Evolutionary conservation across 2,888 invertebrate species (phyloP).

Genomic region (Disparrhopalites patrizii): DNA sequence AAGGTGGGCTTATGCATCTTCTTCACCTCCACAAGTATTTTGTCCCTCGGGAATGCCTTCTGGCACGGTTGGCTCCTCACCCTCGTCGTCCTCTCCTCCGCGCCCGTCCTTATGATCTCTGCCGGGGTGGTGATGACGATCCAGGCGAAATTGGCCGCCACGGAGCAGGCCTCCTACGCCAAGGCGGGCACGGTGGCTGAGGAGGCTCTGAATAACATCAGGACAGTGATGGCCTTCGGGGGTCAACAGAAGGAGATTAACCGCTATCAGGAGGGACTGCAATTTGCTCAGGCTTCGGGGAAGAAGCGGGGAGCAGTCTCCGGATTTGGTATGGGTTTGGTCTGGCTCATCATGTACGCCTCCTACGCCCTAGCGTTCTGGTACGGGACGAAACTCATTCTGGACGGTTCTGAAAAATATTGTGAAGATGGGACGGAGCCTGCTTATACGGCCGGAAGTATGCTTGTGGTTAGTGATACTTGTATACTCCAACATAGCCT

Average conservation of each 20-base stretch:
- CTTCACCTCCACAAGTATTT: constrained; percentile 65
- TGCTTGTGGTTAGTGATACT: background rate
- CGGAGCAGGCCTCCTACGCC: constrained; percentile 59
- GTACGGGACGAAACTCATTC: constrained; percentile 69
- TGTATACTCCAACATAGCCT: no score
- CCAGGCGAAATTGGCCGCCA: constrained; percentile 49
- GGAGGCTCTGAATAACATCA: constrained; percentile 67
- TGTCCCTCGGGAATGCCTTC: constrained; percentile 68
- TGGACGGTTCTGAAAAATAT: constrained; percentile 59
- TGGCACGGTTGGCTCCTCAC: constrained; percentile 76
- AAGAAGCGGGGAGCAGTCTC: constrained; percentile 65
- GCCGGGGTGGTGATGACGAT: constrained; percentile 62
- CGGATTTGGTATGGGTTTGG: constrained; percentile 65
- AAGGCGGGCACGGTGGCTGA: constrained; percentile 72
- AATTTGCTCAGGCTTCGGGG: constrained; percentile 63
- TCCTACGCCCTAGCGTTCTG: constrained; percentile 77
- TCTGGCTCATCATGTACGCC: constrained; percentile 66
- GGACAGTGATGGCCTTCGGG: constrained; percentile 74
- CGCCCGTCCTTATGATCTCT: constrained; percentile 70
- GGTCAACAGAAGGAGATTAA: constrained; percentile 66
- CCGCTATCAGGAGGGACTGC: constrained; percentile 60
- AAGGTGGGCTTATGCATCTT: constrained; percentile 71
- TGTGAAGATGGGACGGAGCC: background rate
- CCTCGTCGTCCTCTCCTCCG: constrained; percentile 67
- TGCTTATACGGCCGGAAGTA: background rate